A percentile compares a stretch with the other conserved stretches of the same genome.
These are phyloP conservation scores for Heterotilapia buettikoferi DNA, from an alignment of 2,113 vertebrate genomes.

Conservation along the genomic window DNA sequence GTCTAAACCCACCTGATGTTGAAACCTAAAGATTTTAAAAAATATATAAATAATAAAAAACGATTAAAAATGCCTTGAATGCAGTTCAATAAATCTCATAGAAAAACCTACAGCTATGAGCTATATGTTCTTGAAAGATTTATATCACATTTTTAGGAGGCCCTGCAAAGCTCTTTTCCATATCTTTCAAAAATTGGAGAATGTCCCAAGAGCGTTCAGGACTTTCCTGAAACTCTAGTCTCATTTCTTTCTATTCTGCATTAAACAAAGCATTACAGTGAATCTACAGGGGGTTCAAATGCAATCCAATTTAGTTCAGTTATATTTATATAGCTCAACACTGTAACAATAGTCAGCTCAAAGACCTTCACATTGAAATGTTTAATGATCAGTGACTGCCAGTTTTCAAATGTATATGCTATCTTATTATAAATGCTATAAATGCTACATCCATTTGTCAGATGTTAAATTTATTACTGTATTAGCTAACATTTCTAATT, in stretches of 20 bases:
- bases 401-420: background rate
- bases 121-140: background rate
- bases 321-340: background rate
- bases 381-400: background rate
- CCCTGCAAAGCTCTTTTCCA: background rate
- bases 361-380: background rate
- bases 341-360: background rate
- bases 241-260: background rate
- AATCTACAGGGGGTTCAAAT: background rate
- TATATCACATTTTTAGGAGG: background rate
- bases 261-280: background rate
- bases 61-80: background rate
- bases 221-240: background rate
- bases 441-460: background rate
- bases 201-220: background rate
- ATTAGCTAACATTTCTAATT: background rate
- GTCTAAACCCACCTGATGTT: background rate
- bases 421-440: background rate
- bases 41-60: background rate
- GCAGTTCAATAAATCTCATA: conserved; percentile 17
- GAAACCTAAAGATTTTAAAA: conserved; percentile 6
- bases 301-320: background rate
- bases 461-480: background rate
- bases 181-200: background rate
- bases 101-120: background rate